Percentiles rank a stretch among this genome's conserved stretches.
phyloP scores from a whole-genome alignment of 2,888 invertebrate genomes.

The Eupeodes latifasciatus region DNA sequence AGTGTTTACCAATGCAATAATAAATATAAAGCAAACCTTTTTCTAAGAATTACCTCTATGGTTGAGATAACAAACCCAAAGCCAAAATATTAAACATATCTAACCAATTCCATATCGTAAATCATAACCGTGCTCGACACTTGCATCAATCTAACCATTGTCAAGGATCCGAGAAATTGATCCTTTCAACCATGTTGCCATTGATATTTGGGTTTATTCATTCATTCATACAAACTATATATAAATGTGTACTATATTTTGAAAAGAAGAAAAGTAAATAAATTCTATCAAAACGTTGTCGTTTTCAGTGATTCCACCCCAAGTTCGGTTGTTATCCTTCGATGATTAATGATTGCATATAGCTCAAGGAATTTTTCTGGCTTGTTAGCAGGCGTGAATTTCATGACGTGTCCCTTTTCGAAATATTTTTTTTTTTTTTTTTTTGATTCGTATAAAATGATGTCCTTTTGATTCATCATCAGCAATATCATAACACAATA shows the following conservation, averaged over 20 bases:
- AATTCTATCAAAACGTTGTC: constrained; percentile 44
- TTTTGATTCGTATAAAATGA: constrained; percentile 34
- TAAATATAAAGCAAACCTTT: constrained; percentile 49
- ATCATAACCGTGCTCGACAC: constrained; percentile 64
- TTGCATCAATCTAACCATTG: constrained; percentile 57
- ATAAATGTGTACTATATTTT: constrained; percentile 4
- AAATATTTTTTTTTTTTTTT: constrained; percentile 10
- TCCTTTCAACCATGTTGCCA: constrained; percentile 16
- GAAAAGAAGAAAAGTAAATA: constrained; percentile 46
- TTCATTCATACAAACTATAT: constrained; percentile 59
- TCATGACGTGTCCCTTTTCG: constrained; percentile 45
- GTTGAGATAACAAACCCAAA: constrained; percentile 52
- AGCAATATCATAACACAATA: constrained; percentile 37
- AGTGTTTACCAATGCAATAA: constrained; percentile 5
- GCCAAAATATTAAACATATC: constrained; percentile 31
- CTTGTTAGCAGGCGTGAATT: constrained; percentile 74
- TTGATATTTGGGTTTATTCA: not conserved
- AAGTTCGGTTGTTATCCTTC: constrained; percentile 34
- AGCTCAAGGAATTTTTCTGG: constrained; percentile 39
- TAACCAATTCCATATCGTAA: constrained; percentile 53
- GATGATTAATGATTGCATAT: constrained; percentile 71
- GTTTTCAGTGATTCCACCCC: constrained; percentile 36
- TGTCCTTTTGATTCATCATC: constrained; percentile 49
- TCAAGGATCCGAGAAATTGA: constrained; percentile 48
- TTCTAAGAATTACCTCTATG: constrained; percentile 17